Percentiles rank a stretch among this genome's conserved stretches.
Evolutionary conservation across 2,797 vertebrate species (phyloP).

Genomic region (Periparus ater): DNA sequence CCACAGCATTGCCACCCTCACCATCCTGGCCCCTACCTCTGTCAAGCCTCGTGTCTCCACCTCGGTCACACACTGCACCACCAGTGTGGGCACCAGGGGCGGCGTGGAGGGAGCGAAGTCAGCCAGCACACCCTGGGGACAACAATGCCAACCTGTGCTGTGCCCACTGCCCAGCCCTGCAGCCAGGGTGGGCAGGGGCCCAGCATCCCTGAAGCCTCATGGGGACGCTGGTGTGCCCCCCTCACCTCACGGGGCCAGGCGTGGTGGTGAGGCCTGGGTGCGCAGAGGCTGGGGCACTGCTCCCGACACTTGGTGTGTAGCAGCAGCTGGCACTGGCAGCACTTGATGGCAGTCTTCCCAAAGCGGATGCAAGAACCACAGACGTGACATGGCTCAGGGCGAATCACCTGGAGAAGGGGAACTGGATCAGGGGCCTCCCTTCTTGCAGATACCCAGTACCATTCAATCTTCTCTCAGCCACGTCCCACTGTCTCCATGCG

Average conservation of each 20-base stretch:
- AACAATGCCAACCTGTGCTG: rapidly evolving
- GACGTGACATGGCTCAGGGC: conserved; percentile 75
- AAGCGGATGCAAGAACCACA: conserved; percentile 87
- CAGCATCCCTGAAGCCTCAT: neutral
- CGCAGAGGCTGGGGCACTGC: conserved; percentile 62
- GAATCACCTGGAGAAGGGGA: conserved; percentile 78
- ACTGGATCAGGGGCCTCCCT: neutral
- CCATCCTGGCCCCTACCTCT: conserved; percentile 56
- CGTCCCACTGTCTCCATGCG: neutral
- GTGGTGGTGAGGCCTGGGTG: neutral
- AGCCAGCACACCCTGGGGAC: conserved; percentile 72
- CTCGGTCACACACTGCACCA: conserved; percentile 79
- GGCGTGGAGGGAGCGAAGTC: conserved; percentile 63
- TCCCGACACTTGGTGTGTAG: conserved; percentile 82
- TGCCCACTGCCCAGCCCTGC: rapidly evolving
- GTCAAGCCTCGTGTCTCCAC: conserved; percentile 78
- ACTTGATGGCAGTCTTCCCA: conserved; percentile 83
- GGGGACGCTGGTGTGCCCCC: rapidly evolving
- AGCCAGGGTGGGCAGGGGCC: neutral
- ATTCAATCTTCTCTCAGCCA: neutral
- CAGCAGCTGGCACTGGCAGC: conserved; percentile 79
- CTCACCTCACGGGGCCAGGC: conserved; percentile 10
- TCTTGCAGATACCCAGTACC: neutral
- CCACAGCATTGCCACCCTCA: rapidly evolving
- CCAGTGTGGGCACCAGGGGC: conserved; percentile 72